Conservation (phyloP, 2,888 invertebrate species). For the Orthosia incerta region DNA sequence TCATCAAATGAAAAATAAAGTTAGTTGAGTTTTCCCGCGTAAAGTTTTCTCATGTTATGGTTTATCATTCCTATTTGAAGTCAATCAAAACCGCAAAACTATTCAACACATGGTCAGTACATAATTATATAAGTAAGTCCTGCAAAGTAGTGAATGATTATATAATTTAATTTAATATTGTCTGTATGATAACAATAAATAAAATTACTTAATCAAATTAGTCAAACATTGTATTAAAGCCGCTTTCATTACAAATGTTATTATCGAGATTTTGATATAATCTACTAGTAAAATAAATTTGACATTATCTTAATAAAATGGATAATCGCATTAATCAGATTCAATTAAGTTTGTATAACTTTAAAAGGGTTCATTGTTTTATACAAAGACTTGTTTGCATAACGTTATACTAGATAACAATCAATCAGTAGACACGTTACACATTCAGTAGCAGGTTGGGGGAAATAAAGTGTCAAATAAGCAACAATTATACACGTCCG, state of each 20-base stretch:
- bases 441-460: slow-evolving; percentile 41
- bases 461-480: slow-evolving; percentile 49
- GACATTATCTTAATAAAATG: slow-evolving; percentile 16
- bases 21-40: not conserved
- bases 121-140: not conserved
- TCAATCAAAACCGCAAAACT: not conserved
- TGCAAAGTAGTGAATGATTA: not conserved
- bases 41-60: not conserved
- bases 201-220: not conserved
- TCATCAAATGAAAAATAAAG: not conserved
- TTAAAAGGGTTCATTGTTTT: not conserved
- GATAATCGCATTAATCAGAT: slow-evolving; percentile 13
- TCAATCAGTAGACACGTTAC: slow-evolving; percentile 22
- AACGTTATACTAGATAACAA: slow-evolving; percentile 27
- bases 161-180: slow-evolving; percentile 6
- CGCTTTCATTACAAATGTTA: slow-evolving; percentile 5
- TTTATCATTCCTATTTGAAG: not conserved
- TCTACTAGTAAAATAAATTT: slow-evolving; percentile 6
- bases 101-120: not conserved
- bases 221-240: not conserved
- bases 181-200: not conserved
- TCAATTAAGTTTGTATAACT: not conserved
- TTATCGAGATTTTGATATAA: not conserved
- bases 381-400: not conserved
- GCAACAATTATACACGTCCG: slow-evolving; percentile 52